Evolutionary conservation across 2,888 invertebrate genomes (phyloP).

Genomic region (Pachliopta kotzebuea): DNA sequence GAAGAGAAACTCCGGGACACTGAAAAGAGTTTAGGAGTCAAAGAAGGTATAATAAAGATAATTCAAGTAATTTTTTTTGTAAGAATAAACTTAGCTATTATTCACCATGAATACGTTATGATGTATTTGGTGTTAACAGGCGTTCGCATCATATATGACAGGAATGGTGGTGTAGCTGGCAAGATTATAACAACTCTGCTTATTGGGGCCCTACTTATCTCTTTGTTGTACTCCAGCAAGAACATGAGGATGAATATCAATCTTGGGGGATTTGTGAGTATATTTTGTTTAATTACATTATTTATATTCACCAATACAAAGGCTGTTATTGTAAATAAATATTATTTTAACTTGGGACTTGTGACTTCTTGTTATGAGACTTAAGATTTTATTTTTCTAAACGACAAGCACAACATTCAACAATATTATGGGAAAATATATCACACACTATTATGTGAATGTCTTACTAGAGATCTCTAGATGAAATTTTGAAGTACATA

Average conservation of each 20-base stretch:
- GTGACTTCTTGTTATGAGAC: too few relatives aligned
- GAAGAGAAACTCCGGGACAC: slow-evolving; percentile 94
- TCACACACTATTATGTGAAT: too few relatives aligned
- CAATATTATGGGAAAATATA: too few relatives aligned
- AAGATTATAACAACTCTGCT: slow-evolving; percentile 85
- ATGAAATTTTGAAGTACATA: too few relatives aligned
- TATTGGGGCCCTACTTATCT: slow-evolving; percentile 83
- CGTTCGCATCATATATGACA: slow-evolving; percentile 91
- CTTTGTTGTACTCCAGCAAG: slow-evolving; percentile 84
- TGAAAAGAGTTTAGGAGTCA: slow-evolving; percentile 90
- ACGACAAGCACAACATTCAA: too few relatives aligned
- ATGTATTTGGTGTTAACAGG: slow-evolving; percentile 48
- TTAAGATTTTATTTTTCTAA: too few relatives aligned
- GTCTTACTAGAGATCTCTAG: too few relatives aligned
- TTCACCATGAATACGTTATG: too few relatives aligned
- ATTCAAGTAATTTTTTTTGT: neutral
- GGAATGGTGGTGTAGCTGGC: slow-evolving; percentile 87
- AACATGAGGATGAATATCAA: slow-evolving; percentile 87
- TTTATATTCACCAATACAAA: too few relatives aligned
- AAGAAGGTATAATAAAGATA: slow-evolving; percentile 82
- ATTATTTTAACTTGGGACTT: too few relatives aligned
- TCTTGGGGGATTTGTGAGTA: slow-evolving; percentile 85
- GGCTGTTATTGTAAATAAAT: too few relatives aligned
- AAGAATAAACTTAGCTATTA: too few relatives aligned
- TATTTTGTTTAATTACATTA: neutral